phyloP scores from a whole-genome alignment of 2,888 invertebrate genomes.

The Archips xylosteana region DNA sequence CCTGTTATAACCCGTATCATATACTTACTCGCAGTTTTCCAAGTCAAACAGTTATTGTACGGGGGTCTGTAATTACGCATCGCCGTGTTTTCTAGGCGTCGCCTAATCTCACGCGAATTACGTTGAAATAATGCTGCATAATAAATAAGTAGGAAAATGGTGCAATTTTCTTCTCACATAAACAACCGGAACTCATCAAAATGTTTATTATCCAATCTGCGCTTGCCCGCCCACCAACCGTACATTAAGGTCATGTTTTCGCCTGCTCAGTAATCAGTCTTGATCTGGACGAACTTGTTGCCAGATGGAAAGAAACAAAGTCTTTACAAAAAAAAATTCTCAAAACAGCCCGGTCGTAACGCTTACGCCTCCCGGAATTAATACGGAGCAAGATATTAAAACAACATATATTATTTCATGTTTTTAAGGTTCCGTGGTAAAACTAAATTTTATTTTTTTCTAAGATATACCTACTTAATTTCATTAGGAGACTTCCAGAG shows the following conservation, averaged over 20 bases:
- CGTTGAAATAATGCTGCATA: conserved; percentile 13
- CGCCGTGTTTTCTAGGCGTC: not conserved
- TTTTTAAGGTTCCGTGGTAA: not conserved
- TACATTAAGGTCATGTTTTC: conserved; percentile 40
- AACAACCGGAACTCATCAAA: conserved; percentile 40
- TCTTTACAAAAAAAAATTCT: conserved; percentile 13
- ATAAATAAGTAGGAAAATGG: conserved; percentile 33
- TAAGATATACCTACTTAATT: too few relatives aligned
- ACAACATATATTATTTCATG: not conserved
- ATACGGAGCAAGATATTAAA: not conserved
- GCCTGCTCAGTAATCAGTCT: conserved; percentile 34
- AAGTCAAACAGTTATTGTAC: not conserved
- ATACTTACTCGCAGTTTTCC: too few relatives aligned
- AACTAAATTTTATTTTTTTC: not conserved
- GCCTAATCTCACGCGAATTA: conserved; percentile 9
- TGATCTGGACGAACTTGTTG: conserved; percentile 26
- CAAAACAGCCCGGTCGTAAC: not conserved
- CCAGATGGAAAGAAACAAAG: conserved; percentile 22
- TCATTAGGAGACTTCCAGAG: not conserved
- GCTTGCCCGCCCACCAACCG: conserved; percentile 27
- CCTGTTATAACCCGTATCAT: too few relatives aligned
- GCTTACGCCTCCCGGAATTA: conserved; percentile 1
- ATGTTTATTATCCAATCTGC: conserved; percentile 42
- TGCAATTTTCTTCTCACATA: conserved; percentile 37
- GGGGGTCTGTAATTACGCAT: not conserved